phyloP scores from a whole-genome alignment of 1,140 invertebrate genomes.

The Pseudomyrmex cubaensis region DNA sequence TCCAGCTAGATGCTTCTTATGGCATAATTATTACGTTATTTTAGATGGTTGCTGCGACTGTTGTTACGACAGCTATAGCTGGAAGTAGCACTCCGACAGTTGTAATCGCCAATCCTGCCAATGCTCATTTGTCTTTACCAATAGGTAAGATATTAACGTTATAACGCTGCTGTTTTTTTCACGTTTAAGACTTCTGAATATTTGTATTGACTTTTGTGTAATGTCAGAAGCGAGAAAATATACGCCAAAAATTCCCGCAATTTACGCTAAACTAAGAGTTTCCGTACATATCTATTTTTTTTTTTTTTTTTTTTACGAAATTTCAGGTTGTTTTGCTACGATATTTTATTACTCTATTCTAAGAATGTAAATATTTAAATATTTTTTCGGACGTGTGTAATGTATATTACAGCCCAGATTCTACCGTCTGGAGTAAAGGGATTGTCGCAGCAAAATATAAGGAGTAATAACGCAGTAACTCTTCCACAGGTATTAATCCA shows the following conservation, averaged over 20 bases:
- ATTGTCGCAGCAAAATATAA: slow-evolving; percentile 87
- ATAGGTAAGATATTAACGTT: slow-evolving; percentile 75
- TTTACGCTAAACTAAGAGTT: not conserved
- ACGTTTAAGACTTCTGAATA: not conserved
- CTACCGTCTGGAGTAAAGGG: slow-evolving; percentile 88
- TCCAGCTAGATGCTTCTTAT: no score
- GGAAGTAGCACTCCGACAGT: slow-evolving; percentile 84
- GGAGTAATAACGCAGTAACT: slow-evolving; percentile 83
- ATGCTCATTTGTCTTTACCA: slow-evolving; percentile 87
- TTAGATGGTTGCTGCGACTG: slow-evolving; percentile 82
- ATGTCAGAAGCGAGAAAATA: not conserved
- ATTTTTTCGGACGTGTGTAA: not conserved
- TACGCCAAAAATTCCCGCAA: not conserved
- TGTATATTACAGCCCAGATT: slow-evolving; percentile 87
- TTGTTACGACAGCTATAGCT: slow-evolving; percentile 83
- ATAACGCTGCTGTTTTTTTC: not conserved
- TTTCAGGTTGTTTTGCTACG: no score
- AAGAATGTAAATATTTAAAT: not conserved
- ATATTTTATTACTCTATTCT: no score
- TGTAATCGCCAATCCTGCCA: slow-evolving; percentile 85
- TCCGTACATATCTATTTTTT: no score
- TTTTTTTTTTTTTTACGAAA: no score
- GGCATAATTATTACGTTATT: slow-evolving; percentile 36
- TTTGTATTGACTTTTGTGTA: not conserved
- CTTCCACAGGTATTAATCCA: slow-evolving; percentile 80